Conservation (phyloP, 2,113 vertebrate genomes). For the Turnix velox region DNA sequence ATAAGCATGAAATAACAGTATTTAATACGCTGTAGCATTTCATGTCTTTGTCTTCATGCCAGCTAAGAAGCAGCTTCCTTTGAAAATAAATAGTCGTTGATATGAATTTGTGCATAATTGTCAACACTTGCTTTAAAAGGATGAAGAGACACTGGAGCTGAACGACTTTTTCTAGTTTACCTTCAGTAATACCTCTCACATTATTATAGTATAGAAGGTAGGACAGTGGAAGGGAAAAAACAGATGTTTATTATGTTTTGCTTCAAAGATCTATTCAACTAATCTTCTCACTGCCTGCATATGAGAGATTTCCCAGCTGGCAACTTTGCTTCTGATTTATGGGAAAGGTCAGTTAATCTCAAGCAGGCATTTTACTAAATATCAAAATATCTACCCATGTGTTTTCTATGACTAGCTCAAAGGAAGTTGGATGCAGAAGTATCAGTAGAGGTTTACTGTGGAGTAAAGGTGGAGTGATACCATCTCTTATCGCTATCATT, state of each 20-base stretch:
- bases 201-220: not conserved
- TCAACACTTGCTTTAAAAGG: not conserved
- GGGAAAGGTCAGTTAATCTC: slow-evolving; percentile 70
- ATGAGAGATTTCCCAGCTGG: slow-evolving; percentile 47
- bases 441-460: not conserved
- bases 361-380: slow-evolving; percentile 65
- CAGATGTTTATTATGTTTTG: not conserved
- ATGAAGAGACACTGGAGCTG: not conserved
- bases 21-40: not conserved
- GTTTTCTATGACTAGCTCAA: slow-evolving; percentile 1
- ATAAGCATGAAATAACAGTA: not conserved
- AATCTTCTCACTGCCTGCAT: slow-evolving; percentile 46
- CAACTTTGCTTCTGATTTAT: slow-evolving; percentile 65
- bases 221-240: not conserved
- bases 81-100: slow-evolving; percentile 9
- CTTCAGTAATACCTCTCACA: not conserved
- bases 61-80: not conserved
- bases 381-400: slow-evolving; percentile 38
- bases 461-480: not conserved
- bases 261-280: slow-evolving; percentile 45
- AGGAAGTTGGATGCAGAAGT: not conserved
- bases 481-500: not conserved
- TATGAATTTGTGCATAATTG: not conserved
- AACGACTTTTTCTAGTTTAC: not conserved
- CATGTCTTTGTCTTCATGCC: not conserved